These are phyloP conservation scores for Mesorhabditis spiculigera DNA, from an alignment of 2,888 invertebrate genomes.

Conservation along the genomic window DNA sequence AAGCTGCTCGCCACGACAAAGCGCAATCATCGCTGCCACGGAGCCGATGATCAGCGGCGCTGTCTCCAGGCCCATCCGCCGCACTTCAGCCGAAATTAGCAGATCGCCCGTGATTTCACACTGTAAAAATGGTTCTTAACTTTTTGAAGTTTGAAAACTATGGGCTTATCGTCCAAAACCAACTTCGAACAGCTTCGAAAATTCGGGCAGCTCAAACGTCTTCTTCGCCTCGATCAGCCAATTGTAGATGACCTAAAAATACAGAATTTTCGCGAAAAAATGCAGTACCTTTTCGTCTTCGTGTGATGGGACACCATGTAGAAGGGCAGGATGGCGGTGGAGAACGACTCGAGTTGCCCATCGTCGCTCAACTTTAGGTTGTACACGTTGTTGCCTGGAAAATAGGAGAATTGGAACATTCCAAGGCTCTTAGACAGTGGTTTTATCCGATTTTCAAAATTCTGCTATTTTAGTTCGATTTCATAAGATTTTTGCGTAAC, in stretches of 20 bases:
- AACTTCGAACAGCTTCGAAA: conserved; percentile 20
- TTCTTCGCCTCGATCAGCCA: conserved; percentile 41
- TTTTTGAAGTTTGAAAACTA: background rate
- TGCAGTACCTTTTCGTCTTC: conserved; percentile 6
- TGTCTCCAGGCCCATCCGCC: conserved; percentile 52
- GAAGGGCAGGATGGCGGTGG: conserved; percentile 49
- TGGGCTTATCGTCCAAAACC: background rate
- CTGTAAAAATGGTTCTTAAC: conserved; percentile 19
- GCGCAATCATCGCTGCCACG: conserved; percentile 47
- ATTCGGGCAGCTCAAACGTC: conserved; percentile 35
- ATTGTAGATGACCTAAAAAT: conserved; percentile 31
- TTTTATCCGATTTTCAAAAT: no score
- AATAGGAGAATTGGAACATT: background rate
- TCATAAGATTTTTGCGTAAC: no score
- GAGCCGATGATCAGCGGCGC: conserved; percentile 47
- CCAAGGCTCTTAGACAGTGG: no score
- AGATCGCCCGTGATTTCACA: conserved; percentile 50
- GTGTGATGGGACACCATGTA: conserved; percentile 37
- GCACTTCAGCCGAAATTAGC: conserved; percentile 48
- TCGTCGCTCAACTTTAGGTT: conserved; percentile 35
- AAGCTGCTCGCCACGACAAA: conserved; percentile 43
- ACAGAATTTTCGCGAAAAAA: background rate
- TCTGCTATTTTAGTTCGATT: no score
- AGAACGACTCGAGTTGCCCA: conserved; percentile 30
- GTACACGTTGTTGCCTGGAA: conserved; percentile 52